Evolutionary conservation across 2,113 vertebrate species (phyloP).

Genomic region (Mobula birostris): DNA sequence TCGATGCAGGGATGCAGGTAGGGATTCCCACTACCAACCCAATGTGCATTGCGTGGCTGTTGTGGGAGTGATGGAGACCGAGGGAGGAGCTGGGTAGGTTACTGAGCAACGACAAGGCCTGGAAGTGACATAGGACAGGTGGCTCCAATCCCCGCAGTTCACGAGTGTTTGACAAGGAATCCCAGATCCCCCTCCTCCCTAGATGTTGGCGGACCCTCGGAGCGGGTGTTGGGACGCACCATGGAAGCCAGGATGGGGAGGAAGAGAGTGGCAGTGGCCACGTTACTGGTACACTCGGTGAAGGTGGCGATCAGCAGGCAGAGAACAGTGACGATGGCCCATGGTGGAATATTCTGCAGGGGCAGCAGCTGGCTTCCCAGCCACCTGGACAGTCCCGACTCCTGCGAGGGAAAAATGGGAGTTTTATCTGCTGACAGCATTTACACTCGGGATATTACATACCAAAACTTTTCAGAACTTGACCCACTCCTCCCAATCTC

Average conservation of each 20-base stretch:
- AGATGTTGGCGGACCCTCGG: too few species aligned
- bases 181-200: too few species aligned
- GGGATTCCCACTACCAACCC: too few species aligned
- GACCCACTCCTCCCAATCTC: background rate
- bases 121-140: too few species aligned
- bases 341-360: slow-evolving; percentile 59
- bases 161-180: background rate
- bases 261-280: slow-evolving; percentile 83
- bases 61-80: too few species aligned
- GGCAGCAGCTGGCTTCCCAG: slow-evolving; percentile 67
- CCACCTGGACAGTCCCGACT: slow-evolving; percentile 70
- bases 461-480: background rate
- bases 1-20: too few species aligned
- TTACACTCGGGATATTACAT: background rate
- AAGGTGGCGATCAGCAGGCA: slow-evolving; percentile 68
- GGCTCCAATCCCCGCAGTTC: too few species aligned
- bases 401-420: slow-evolving; percentile 48
- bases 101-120: too few species aligned
- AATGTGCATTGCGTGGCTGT: too few species aligned
- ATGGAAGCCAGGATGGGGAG: slow-evolving; percentile 84
- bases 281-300: slow-evolving; percentile 88
- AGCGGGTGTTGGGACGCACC: slow-evolving; percentile 56
- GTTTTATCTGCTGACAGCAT: background rate
- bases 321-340: slow-evolving; percentile 63
- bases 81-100: too few species aligned